Percentiles rank a stretch among this genome's conserved stretches.
Conservation (phyloP, 1,140 invertebrate genomes). For the Nylanderia fulva region DNA sequence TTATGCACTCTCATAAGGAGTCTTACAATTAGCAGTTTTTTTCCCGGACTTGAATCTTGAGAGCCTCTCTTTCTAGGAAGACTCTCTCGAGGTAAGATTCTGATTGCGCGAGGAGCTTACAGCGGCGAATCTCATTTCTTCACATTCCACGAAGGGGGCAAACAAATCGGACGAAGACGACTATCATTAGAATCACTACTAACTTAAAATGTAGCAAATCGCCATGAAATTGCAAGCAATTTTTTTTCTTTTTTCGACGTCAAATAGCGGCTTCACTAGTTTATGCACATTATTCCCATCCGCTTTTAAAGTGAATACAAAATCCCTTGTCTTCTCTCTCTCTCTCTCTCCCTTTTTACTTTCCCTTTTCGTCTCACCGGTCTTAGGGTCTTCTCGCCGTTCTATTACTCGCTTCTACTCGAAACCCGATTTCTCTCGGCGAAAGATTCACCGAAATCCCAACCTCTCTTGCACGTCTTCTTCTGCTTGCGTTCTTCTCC, state of each 20-base stretch:
- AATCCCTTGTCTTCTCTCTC: slow-evolving; percentile 44
- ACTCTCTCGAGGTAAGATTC: slow-evolving; percentile 1
- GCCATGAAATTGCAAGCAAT: slow-evolving; percentile 72
- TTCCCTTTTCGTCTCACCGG: slow-evolving; percentile 40
- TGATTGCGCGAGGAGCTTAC: slow-evolving; percentile 8
- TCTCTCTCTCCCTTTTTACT: slow-evolving; percentile 19
- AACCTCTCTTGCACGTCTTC: slow-evolving; percentile 34
- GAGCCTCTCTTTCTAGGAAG: not conserved
- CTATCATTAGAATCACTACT: slow-evolving; percentile 33
- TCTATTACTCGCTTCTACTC: slow-evolving; percentile 63
- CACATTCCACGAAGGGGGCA: not conserved
- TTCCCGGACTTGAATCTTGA: not conserved
- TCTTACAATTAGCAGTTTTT: slow-evolving; percentile 59
- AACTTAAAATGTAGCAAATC: slow-evolving; percentile 63
- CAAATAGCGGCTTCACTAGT: slow-evolving; percentile 12
- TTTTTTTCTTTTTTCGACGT: slow-evolving; percentile 9
- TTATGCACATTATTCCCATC: slow-evolving; percentile 9
- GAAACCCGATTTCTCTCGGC: slow-evolving; percentile 57
- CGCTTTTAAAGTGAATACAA: slow-evolving; percentile 40
- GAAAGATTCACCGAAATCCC: slow-evolving; percentile 65
- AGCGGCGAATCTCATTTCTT: slow-evolving; percentile 33
- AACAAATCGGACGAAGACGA: slow-evolving; percentile 46
- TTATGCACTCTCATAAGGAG: slow-evolving; percentile 56
- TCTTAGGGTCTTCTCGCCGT: slow-evolving; percentile 49
- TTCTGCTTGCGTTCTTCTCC: slow-evolving; percentile 43